Evolutionary conservation across 1,140 invertebrate genomes (phyloP), one percentile per base, ranked within the genome.

Genomic region (Solenopsis invicta): DNA sequence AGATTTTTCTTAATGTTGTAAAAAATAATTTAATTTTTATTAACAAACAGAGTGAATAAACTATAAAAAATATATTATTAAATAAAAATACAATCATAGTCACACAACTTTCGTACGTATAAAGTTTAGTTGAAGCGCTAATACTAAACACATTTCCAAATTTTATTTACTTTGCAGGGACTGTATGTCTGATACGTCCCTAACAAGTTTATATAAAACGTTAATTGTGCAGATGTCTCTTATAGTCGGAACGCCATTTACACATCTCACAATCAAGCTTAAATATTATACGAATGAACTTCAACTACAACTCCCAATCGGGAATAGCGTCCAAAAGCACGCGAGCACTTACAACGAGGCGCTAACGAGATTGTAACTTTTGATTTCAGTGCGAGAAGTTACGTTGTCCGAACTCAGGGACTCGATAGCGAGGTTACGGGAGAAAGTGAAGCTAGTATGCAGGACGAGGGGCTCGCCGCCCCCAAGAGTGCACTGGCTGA

Each of bases 401-500:
- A 94, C 94, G 91, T 94, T 95, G 92, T 95, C 94, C 86, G 94
- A 95, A 91, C 94, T 95, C 92, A 95, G 94, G 92, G 94, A 95
- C 93, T 95, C 94, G 88, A 94, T 94, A 88, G 94, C 94, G 92
- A 95, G 94, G 92, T 94, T 95, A 94, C 93, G 96, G 56, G 95
- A 96, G 90, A 95, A 96, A 92, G 96, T 97, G 93, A 96, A 96
- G 93, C 96, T 97, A 86, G 95, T 97, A 91, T 98, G 97, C 95
- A 96, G 96, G 90, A 97, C 97, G 85, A 96, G 96, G 91, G 97
- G 97, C 4, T 96, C 96, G 59, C 97, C 97, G 71, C 96, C 97
- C 87, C 97, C 97, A 37, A 96, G 96, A 92, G 96, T 98, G 87
- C 96, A 96, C 88, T 98, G 97, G 97, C 97, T 97, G 94, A 97